Base-by-base conservation (phyloP, 2,888 invertebrate species). In the Apamea sordens region DNA sequence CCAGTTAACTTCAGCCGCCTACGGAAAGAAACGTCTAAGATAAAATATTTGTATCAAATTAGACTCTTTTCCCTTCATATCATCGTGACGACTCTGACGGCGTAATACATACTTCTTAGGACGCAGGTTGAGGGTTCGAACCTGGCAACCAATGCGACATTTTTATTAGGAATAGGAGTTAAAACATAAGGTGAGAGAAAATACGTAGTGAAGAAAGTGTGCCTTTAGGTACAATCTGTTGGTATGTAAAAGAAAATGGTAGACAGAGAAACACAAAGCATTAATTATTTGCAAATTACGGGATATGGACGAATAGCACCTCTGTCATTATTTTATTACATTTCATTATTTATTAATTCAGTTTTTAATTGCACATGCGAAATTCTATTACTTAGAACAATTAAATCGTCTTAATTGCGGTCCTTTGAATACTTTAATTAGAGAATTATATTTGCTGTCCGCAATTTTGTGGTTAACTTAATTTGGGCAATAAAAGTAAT, bases 401-500 rank as follows among this genome's bases (percentile, higher is more conserved):
- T 85, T 47, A 56, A 74, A 53, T 61, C 8, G 44, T 47, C 3
- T n/a, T 72, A 56, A 69, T 64, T 86, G 59, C 47, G 71, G 61
- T 47, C 68, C 68, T 74, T 77, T 72, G 59, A 84, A 74, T 61
- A 64, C 56, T 71, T 70, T 61, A 77, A 84, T 84, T 36, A 68
- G 32, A 81, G 0, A 86, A 82, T 82, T 72, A 69, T 68, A 76
- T 73, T 74, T 74, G 73, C 50, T 56, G 67, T n/a, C 59, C 73
- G 61, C 53, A 71, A 77, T 77, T 76, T 82, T 59, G 64, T 56
- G 41, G 68, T 63, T 71, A 56, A 86, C 32, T 75, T 56, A 82
- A 82, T 86, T 84, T 64, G 18, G 10, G 11, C 13, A 77, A 77
- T 85, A 65, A 77, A 84, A 84, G 73, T 85, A 72, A 84, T 77